Percentiles rank a stretch among this genome's conserved stretches.
phyloP scores from a whole-genome alignment of 37 sponge, comb jelly and placozoan species.

The Crambe crambe region DNA sequence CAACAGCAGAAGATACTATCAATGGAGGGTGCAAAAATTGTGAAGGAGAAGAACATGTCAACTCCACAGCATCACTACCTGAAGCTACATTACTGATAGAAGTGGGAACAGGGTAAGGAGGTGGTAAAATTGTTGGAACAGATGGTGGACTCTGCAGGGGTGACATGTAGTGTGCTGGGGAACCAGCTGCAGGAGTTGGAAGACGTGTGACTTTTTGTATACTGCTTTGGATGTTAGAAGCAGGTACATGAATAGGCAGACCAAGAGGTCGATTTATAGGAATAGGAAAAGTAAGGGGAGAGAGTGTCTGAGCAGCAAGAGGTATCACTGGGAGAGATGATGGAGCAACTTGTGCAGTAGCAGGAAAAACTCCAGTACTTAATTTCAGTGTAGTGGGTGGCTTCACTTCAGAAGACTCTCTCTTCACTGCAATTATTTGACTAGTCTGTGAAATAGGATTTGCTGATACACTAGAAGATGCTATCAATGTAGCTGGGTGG shows the following conservation, averaged over 20 bases:
- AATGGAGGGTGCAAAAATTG: conserved; percentile 64
- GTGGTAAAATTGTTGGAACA: neutral
- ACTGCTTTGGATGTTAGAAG: conserved; percentile 53
- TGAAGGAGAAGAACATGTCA: conserved; percentile 62
- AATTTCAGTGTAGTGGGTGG: too few species aligned
- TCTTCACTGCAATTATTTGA: too few species aligned
- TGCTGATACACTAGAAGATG: neutral
- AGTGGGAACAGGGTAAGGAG: neutral
- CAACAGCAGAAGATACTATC: neutral
- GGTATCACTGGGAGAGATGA: neutral
- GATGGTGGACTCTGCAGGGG: neutral
- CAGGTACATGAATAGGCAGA: conserved; percentile 53
- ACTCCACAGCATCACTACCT: neutral
- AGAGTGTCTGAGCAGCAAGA: neutral
- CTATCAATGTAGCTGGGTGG: neutral
- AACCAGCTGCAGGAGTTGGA: neutral
- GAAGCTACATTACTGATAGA: neutral
- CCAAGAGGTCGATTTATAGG: neutral
- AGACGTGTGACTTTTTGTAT: too few species aligned
- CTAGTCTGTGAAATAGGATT: neutral
- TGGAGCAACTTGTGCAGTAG: neutral
- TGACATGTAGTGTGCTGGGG: neutral
- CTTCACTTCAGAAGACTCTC: neutral
- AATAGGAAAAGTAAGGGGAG: conserved; percentile 21
- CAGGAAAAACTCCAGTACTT: neutral